phyloP scores from a whole-genome alignment of 2,797 vertebrate genomes.

The Hypotaenidia philippensis region DNA sequence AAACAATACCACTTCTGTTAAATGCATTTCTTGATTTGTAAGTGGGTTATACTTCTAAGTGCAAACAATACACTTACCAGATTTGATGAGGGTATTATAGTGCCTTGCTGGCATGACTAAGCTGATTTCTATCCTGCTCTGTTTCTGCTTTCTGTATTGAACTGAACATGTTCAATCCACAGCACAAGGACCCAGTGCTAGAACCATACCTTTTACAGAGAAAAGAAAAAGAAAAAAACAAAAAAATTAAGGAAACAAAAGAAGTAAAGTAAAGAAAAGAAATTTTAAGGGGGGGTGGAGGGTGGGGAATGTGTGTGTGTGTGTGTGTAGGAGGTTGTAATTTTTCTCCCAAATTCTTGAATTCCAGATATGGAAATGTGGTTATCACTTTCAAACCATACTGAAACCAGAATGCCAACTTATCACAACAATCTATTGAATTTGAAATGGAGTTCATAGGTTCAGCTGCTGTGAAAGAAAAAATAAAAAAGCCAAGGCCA shows the following conservation, averaged over 20 bases:
- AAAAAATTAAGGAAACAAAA: no score
- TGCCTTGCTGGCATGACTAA: neutral
- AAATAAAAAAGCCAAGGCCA: neutral
- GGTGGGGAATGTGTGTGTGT: no score
- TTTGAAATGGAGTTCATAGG: neutral
- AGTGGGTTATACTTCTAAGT: neutral
- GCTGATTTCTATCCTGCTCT: neutral
- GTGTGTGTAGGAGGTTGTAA: neutral
- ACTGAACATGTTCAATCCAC: neutral
- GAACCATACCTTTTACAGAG: neutral
- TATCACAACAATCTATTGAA: neutral
- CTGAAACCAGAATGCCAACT: neutral
- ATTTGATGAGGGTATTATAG: neutral
- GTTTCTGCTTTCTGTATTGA: neutral
- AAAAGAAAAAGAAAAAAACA: neutral
- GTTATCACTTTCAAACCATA: neutral
- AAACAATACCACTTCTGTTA: neutral
- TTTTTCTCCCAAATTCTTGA: neutral
- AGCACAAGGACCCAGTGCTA: neutral
- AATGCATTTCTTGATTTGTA: neutral
- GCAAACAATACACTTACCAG: neutral
- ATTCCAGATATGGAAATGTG: neutral
- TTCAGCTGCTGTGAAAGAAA: neutral
- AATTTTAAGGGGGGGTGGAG: neutral
- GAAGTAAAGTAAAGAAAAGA: no score